These are phyloP conservation scores for Gymnodraco acuticeps DNA, from an alignment of 2,797 vertebrate species.

Conservation along the genomic window DNA sequence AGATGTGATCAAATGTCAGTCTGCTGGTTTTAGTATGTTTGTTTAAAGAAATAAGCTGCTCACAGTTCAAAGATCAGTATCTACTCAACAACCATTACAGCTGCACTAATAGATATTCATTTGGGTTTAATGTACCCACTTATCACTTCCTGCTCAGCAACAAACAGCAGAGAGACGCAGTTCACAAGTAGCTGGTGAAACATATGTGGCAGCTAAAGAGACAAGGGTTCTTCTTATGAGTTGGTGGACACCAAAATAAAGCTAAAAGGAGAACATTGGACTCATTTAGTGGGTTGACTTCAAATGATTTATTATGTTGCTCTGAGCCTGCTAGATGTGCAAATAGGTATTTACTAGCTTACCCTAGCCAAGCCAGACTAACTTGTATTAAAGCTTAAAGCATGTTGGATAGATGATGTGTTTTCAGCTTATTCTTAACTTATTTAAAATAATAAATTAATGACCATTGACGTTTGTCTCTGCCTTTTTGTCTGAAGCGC, in stretches of 20 bases:
- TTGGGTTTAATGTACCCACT: neutral
- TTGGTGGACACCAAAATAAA: conserved; percentile 4
- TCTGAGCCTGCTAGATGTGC: neutral
- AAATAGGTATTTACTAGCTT: neutral
- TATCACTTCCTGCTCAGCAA: neutral
- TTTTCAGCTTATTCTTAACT: neutral
- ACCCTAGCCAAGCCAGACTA: neutral
- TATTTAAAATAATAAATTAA: neutral
- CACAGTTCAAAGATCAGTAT: neutral
- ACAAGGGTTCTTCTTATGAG: neutral
- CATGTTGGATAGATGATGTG: neutral
- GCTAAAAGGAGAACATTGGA: neutral
- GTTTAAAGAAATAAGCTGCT: neutral
- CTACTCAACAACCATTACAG: neutral
- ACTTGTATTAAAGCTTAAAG: neutral
- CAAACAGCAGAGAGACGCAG: neutral
- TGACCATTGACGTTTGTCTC: neutral
- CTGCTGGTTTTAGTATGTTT: neutral
- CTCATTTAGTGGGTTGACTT: neutral
- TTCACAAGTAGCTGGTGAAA: too few relatives aligned
- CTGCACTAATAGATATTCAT: too few relatives aligned
- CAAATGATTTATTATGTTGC: neutral
- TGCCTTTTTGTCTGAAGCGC: conserved; percentile 45
- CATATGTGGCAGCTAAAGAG: neutral
- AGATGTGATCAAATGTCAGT: conserved; percentile 5